phyloP scores from a whole-genome alignment of 2,113 vertebrate genomes.

The Semnornis frantzii region DNA sequence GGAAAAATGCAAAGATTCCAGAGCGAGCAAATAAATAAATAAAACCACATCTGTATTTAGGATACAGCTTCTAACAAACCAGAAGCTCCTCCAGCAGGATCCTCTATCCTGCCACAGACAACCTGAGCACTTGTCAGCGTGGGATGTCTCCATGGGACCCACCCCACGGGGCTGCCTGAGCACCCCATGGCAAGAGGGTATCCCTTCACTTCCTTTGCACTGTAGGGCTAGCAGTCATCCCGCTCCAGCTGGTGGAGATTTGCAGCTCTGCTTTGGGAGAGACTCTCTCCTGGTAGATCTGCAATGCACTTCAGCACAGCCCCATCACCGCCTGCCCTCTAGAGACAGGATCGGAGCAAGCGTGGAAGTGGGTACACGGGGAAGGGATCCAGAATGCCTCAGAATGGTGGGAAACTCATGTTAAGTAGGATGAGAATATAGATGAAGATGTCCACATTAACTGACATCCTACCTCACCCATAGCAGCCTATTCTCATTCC shows the following conservation, averaged over 20 bases:
- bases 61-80: not conserved
- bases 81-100: accelerated
- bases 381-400: not conserved
- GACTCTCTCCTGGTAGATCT: not conserved
- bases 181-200: not conserved
- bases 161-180: accelerated
- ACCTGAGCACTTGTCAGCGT: not conserved
- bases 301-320: not conserved
- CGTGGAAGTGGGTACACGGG: not conserved
- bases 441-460: accelerated
- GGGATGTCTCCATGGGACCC: not conserved
- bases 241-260: not conserved
- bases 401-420: not conserved
- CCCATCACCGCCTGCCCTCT: not conserved
- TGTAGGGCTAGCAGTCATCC: accelerated
- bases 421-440: not conserved
- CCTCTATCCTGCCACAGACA: not conserved
- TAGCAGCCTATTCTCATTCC: not conserved
- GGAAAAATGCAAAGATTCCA: slow-evolving; percentile 18
- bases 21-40: not conserved
- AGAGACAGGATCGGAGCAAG: accelerated
- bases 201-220: accelerated
- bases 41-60: not conserved
- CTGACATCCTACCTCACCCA: not conserved
- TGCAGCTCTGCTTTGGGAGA: not conserved